Base-by-base conservation (phyloP, 2,888 invertebrate genomes). In the Macrophya annulata region DNA sequence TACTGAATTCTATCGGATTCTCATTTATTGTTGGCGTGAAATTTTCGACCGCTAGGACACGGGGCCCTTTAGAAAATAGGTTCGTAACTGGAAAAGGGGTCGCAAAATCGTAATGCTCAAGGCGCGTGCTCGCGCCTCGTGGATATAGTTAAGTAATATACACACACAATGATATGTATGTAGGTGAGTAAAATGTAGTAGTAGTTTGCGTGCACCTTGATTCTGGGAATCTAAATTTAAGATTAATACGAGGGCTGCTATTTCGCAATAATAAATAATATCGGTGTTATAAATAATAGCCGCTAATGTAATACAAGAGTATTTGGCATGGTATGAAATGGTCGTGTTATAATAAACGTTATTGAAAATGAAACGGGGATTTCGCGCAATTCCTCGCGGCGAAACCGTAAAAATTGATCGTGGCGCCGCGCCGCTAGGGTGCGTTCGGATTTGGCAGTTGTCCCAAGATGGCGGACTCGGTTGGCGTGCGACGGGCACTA, bases 391-490 rank as follows among this genome's bases (percentile, higher is more conserved):
- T 55, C 51, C 51, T 77, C 55, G 72, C 62, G 55, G 25, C 48
- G 82, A 51, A 55, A 45, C 45, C 45, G 72, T 43, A 45, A 89
- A 88, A 89, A 88, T 88, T 88, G 87, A 88, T 89, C 86, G 87
- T 87, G 86, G 87, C 87, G 85, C 86, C 86, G 55, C 59, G 76
- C 84, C 65, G 43, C 62, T 71, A 86, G 79, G 84, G 82, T 62
- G 71, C 72, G 72, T 72, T 81, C 84, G 48, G 83, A 74, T 90
- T 91, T 91, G 91, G 91, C 92, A 92, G 92, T 92, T 91, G 91
- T 90, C 90, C 91, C 92, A 93, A 93, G 92, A 93, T 93, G 93
- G 93, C 93, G 93, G 92, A 92, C 91, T 89, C 91, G 92, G 90
- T 90, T 92, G 91, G 92, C 91, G 91, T 91, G 92, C 91, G 91